These are phyloP conservation scores for Ceratosolen solmsi DNA, from an alignment of 1,140 invertebrate species.

Conservation along the genomic window DNA sequence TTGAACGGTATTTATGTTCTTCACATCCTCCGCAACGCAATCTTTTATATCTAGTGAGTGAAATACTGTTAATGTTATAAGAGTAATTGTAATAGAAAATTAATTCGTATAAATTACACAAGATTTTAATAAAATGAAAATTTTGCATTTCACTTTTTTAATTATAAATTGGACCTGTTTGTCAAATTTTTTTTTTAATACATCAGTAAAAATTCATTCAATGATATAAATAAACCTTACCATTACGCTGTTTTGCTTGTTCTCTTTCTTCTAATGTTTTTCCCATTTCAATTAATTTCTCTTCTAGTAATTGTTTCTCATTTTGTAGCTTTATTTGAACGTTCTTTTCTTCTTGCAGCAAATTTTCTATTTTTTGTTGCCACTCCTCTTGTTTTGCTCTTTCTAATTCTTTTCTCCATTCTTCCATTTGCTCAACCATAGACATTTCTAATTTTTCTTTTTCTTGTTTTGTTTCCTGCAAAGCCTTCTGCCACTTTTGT, in stretches of 20 bases:
- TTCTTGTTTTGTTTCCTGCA: constrained; percentile 71
- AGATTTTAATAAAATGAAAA: neutral
- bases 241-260: constrained; percentile 30
- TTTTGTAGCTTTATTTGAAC: constrained; percentile 71
- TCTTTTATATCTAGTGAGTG: constrained; percentile 45
- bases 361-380: constrained; percentile 65
- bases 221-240: neutral
- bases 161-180: neutral
- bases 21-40: constrained; percentile 57
- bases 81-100: constrained; percentile 28
- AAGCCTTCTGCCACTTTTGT: constrained; percentile 70
- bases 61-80: neutral
- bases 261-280: constrained; percentile 71
- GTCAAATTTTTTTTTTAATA: neutral
- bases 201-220: neutral
- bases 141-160: neutral
- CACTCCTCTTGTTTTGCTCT: constrained; percentile 64
- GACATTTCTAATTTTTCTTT: constrained; percentile 69
- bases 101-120: neutral
- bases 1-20: constrained; percentile 55
- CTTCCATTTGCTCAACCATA: constrained; percentile 70
- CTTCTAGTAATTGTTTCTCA: constrained; percentile 63
- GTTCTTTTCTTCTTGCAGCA: constrained; percentile 71
- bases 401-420: constrained; percentile 67
- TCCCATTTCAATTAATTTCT: constrained; percentile 71